Evolutionary conservation across 2,113 vertebrate species (phyloP).

Genomic region (Anarrhichthys ocellatus): DNA sequence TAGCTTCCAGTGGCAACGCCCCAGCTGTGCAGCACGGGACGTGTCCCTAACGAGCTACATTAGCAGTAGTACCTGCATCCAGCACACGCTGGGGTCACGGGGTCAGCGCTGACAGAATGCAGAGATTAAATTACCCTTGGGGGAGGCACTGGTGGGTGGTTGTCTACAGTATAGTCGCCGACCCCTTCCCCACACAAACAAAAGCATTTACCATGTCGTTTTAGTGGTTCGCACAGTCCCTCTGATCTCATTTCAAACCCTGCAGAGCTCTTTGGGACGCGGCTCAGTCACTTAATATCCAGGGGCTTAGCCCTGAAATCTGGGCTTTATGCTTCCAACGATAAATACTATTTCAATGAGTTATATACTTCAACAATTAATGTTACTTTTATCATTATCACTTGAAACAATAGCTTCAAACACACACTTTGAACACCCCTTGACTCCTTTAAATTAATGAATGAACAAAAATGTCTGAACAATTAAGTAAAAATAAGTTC

Average conservation of each 20-base stretch:
- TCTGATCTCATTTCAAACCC: conserved; percentile 49
- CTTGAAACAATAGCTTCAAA: not conserved
- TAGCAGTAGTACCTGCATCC: conserved; percentile 83
- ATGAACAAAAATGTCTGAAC: not conserved
- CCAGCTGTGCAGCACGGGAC: conserved; percentile 73
- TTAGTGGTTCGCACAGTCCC: conserved; percentile 8
- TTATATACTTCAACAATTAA: no score
- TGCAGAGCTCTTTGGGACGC: conserved; percentile 16
- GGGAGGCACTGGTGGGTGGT: conserved; percentile 50
- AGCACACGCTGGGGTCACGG: conserved; percentile 69
- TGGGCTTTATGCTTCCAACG: not conserved
- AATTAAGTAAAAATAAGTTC: not conserved
- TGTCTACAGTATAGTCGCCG: conserved; percentile 39
- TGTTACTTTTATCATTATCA: not conserved
- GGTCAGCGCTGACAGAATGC: conserved; percentile 74
- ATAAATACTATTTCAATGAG: not conserved
- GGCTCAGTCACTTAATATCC: not conserved
- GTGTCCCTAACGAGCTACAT: conserved; percentile 80
- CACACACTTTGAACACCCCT: not conserved
- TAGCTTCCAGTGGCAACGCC: conserved; percentile 60
- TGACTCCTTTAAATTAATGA: not conserved
- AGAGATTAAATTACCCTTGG: conserved; percentile 82
- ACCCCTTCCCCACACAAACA: conserved; percentile 24
- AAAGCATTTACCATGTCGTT: conserved; percentile 46
- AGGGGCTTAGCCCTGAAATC: not conserved